Evolutionary conservation across 2,797 vertebrate genomes (phyloP).

Genomic region (Esox masquinongy): DNA sequence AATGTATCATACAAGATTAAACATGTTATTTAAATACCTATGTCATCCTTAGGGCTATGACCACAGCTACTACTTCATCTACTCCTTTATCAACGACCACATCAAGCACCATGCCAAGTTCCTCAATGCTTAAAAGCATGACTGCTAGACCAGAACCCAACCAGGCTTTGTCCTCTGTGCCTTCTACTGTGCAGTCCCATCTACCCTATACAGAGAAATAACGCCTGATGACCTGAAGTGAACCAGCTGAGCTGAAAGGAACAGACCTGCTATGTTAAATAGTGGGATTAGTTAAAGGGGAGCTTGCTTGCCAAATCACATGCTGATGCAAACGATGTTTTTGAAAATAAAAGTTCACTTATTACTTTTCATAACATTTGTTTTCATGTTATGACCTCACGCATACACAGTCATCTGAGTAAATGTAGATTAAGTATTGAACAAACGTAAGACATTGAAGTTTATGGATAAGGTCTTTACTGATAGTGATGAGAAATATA

Average conservation of each 20-base stretch:
- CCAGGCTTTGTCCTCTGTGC: neutral
- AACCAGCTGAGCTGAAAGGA: neutral
- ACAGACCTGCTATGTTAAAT: neutral
- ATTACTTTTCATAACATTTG: neutral
- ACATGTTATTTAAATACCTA: neutral
- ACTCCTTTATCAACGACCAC: constrained; percentile 91
- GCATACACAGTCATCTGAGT: neutral
- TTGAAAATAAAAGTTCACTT: neutral
- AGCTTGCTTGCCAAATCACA: neutral
- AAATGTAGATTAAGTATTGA: neutral
- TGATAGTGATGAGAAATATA: constrained; percentile 68
- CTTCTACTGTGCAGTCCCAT: neutral
- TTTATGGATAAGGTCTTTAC: constrained; percentile 79
- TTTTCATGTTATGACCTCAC: neutral
- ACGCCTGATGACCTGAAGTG: neutral
- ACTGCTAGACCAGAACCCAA: neutral
- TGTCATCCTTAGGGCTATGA: constrained; percentile 85
- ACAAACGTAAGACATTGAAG: constrained; percentile 23
- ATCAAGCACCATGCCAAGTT: constrained; percentile 95
- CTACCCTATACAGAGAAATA: neutral
- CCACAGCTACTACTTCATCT: constrained; percentile 96
- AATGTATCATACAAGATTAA: neutral
- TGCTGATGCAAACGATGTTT: neutral
- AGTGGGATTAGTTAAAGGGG: neutral
- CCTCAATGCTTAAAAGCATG: constrained; percentile 77